phyloP scores from a whole-genome alignment of 2,888 invertebrate species.

The Dryomyza anilis region DNA sequence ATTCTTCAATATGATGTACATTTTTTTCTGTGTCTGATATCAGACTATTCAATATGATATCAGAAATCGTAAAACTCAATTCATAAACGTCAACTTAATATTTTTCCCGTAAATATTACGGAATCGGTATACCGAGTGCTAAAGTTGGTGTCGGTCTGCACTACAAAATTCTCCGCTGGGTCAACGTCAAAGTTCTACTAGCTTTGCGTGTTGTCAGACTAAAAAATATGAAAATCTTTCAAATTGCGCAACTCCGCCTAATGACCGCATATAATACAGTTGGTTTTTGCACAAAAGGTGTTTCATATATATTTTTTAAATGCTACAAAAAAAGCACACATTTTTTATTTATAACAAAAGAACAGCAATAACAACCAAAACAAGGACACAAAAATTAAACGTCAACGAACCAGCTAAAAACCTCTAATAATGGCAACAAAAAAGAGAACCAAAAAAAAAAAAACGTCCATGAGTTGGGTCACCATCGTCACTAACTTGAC shows the following conservation, averaged over 20 bases:
- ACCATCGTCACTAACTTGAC: not conserved
- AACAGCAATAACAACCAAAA: not conserved
- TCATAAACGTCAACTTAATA: too few relatives aligned
- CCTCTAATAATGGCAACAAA: not conserved
- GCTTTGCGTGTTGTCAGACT: slow-evolving; percentile 1
- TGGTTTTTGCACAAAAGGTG: not conserved
- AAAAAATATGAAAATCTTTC: slow-evolving; percentile 1
- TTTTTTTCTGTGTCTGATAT: too few relatives aligned
- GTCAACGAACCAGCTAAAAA: too few relatives aligned
- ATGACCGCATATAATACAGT: slow-evolving; percentile 7
- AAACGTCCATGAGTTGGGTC: not conserved
- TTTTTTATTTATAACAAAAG: slow-evolving; percentile 1
- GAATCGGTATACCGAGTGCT: too few relatives aligned
- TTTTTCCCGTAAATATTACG: too few relatives aligned
- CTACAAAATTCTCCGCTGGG: too few relatives aligned
- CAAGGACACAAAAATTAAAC: too few relatives aligned
- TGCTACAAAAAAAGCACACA: not conserved
- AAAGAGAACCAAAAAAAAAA: not conserved
- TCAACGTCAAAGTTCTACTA: too few relatives aligned
- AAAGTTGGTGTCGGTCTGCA: too few relatives aligned
- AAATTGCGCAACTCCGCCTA: slow-evolving; percentile 10
- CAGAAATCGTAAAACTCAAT: too few relatives aligned
- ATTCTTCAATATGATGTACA: too few relatives aligned
- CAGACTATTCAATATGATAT: too few relatives aligned
- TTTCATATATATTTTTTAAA: not conserved